Evolutionary conservation across 2,888 invertebrate species (phyloP).

Genomic region (Halictus quadricinctus): DNA sequence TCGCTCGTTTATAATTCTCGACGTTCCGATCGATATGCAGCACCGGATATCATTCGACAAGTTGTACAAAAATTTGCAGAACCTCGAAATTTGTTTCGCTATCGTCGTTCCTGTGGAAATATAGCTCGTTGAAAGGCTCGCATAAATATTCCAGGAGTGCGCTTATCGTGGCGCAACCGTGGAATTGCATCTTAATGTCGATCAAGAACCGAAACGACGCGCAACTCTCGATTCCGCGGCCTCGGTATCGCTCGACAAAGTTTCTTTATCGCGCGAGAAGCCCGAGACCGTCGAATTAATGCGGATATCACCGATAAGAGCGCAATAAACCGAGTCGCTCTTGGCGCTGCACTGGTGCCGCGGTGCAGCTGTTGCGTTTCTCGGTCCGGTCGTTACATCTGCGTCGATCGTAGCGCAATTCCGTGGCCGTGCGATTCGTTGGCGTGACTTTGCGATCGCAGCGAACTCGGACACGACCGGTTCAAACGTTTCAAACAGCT

Average conservation of each 20-base stretch:
- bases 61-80: too few species aligned
- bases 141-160: too few species aligned
- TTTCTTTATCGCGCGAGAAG: not conserved
- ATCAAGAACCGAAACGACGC: constrained; percentile 18
- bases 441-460: constrained; percentile 13
- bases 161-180: too few species aligned
- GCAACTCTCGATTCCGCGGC: constrained; percentile 18
- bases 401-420: constrained; percentile 24
- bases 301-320: constrained; percentile 31
- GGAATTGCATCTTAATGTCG: not conserved
- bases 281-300: constrained; percentile 22
- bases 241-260: not conserved
- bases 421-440: constrained; percentile 3
- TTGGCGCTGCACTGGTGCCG: constrained; percentile 32
- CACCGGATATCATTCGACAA: too few species aligned
- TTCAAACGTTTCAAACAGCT: not conserved
- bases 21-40: too few species aligned
- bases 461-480: not conserved
- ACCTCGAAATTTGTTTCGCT: too few species aligned
- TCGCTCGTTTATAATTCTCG: too few species aligned
- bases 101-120: too few species aligned
- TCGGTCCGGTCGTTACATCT: constrained; percentile 48
- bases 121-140: too few species aligned
- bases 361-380: constrained; percentile 61
- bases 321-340: constrained; percentile 45